These are phyloP conservation scores for Cantharis nigra DNA, from an alignment of 2,888 invertebrate species.

Conservation along the genomic window DNA sequence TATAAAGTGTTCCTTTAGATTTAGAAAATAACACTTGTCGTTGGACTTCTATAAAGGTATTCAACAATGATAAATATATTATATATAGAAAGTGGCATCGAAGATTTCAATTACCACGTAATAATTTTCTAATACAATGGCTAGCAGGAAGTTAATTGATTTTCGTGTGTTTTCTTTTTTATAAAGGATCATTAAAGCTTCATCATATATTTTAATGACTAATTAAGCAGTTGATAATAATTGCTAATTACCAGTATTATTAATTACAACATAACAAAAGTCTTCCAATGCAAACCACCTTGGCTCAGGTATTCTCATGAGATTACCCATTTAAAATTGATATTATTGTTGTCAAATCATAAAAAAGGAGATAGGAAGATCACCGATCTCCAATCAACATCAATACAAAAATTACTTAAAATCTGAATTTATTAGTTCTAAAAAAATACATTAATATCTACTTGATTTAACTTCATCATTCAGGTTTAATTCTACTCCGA, in stretches of 20 bases:
- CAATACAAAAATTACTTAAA: too few relatives aligned
- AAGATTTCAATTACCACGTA: neutral
- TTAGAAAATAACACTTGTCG: conserved; percentile 11
- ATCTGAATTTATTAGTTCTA: too few relatives aligned
- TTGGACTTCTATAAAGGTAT: neutral
- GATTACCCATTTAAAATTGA: neutral
- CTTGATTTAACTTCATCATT: too few relatives aligned
- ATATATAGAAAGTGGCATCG: neutral
- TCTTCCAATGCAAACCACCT: neutral
- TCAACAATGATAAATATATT: neutral
- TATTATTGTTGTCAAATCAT: neutral
- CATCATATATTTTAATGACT: neutral
- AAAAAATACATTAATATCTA: too few relatives aligned
- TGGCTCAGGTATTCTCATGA: neutral
- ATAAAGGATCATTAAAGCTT: neutral
- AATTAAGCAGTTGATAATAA: neutral
- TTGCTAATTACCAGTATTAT: neutral
- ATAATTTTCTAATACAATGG: neutral
- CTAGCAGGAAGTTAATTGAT: neutral
- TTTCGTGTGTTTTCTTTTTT: neutral
- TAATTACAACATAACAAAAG: neutral
- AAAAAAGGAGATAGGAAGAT: too few relatives aligned
- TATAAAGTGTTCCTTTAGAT: conserved; percentile 19
- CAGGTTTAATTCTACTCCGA: too few relatives aligned
- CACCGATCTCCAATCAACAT: too few relatives aligned